Base-by-base conservation (phyloP, 2,797 vertebrate species). In the Triplophysa yarkandensis region DNA sequence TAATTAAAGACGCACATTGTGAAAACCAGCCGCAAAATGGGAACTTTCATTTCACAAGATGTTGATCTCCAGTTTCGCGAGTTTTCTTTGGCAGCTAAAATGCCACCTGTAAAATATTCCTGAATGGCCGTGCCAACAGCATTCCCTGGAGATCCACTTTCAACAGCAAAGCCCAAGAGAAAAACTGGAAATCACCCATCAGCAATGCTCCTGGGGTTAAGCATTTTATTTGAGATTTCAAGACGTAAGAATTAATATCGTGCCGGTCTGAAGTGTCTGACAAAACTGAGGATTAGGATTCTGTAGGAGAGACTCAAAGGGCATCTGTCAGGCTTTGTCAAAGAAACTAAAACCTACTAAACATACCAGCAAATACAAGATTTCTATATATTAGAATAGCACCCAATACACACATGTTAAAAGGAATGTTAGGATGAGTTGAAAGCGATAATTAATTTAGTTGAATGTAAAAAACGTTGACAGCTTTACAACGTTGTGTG, bases 281-380 rank as follows among this genome's bases (percentile, higher is more conserved):
- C 39, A 65, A 11, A 73, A 54, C 46, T 21, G 34, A 55, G 71
- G 61, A 39, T 30, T 36, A 65, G 19, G 16, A 57, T 21, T 13
- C 25, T 73, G 61, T 25, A 30, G 25, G 14, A 54, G 25, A 73
- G 60, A 54, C 1, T 25, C n/a, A 64, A 64, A 73, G 70, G 60
- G 58, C 34, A 73, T 17, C 71, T 73, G 61, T 54, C 70, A 73
- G 34, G 16, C 61, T 50, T 32, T 28, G 23, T 73, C 48, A 30
- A 52, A 73, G 17, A 41, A 21, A 11, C 17, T 46, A 46, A 4
- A 46, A 46, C 11, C 11, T 11, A 39, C 11, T 11, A 3, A 39
- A 3, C 30, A 30, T 30, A 6, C 36, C 11, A n/a, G n/a, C n/a
- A n/a, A n/a, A n/a, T n/a, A n/a, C n/a, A n/a, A n/a, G n/a, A n/a